Conservation (phyloP, 1,140 invertebrate genomes). For the Drosophila orosa region DNA sequence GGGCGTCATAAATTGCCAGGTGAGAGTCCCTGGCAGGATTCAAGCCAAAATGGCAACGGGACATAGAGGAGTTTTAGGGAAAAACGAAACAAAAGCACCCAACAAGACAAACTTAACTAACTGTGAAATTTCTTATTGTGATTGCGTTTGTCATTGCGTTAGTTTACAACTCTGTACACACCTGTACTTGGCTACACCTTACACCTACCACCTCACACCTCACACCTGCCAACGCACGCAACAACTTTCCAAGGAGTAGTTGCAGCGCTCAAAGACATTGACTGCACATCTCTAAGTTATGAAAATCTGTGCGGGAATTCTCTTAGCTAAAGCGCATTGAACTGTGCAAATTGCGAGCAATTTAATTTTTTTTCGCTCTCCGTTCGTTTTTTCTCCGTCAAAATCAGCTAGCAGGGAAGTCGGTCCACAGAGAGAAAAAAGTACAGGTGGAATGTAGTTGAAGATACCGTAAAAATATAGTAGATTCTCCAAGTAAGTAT, state of each 20-base stretch:
- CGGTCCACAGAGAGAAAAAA: not conserved
- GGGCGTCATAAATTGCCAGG: constrained; percentile 54
- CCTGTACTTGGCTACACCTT: constrained; percentile 3
- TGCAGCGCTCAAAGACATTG: constrained; percentile 50
- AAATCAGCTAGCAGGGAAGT: constrained; percentile 54
- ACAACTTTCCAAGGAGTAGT: constrained; percentile 33
- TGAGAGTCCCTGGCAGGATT: constrained; percentile 26
- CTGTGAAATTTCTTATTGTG: constrained; percentile 83
- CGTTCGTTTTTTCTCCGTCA: constrained; percentile 46
- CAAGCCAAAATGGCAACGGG: not conserved
- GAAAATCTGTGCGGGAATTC: constrained; percentile 79
- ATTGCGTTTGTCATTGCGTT: constrained; percentile 83
- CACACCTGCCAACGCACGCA: constrained; percentile 22
- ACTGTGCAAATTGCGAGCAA: constrained; percentile 82
- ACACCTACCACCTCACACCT: not conserved
- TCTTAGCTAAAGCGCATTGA: constrained; percentile 78
- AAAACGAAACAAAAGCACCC: constrained; percentile 58
- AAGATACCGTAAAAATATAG: not conserved
- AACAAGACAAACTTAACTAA: constrained; percentile 82
- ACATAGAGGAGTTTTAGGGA: constrained; percentile 23
- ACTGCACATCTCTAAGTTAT: constrained; percentile 73
- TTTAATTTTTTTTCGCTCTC: constrained; percentile 67
- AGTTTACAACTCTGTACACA: constrained; percentile 80
- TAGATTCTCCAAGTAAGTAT: not conserved
- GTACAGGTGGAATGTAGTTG: not conserved